Evolutionary conservation across 2,888 invertebrate species (phyloP), one percentile per base, ranked within the genome.

Genomic region (Andrena marginata): DNA sequence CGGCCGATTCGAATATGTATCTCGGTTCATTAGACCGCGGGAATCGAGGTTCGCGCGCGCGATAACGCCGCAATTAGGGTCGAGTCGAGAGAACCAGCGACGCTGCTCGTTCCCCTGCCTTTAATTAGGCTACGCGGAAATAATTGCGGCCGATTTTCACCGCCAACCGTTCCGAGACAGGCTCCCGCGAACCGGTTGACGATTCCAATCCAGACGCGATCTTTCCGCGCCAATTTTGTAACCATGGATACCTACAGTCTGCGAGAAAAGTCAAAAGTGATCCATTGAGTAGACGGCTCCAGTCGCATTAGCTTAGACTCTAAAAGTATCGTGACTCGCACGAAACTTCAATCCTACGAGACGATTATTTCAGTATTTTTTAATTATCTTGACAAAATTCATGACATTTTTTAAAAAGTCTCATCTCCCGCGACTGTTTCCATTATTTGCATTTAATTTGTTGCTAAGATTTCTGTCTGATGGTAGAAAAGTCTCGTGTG

Each of bases 11-110:
- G 69, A 83, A 76, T 64, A 71, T 67, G 81, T 56, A 68, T 76
- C 81, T 79, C 76, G 86, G 82, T 85, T 78, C 69, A 81, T 77
- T 81, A 81, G 80, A 63, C 77, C 56, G 63, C 70, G 72, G 77
- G 69, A 70, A 74, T 74, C 74, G 74, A 67, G 54, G 64, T 62
- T 70, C 73, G 35, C 48, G 68, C 65, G 69, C 20, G 48, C 64
- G 68, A 60, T 78, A 73, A 81, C 72, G 73, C 59, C 69, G 65
- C 74, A 74, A 77, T 59, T 60, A 68, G 60, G 49, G 51, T 70
- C 16, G 48, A 23, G 42, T 67, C 71, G 54, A 42, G 65, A 67
- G 67, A 23, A 71, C 59, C 42, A 42, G 71, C 31, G 71, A 54
- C 48, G 64, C 8, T 59, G 69, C 69, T 69, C 69, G 48, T 16